These are phyloP conservation scores for Caenorhabditis auriculariae DNA, from an alignment of 2,888 invertebrate genomes.

Conservation along the genomic window DNA sequence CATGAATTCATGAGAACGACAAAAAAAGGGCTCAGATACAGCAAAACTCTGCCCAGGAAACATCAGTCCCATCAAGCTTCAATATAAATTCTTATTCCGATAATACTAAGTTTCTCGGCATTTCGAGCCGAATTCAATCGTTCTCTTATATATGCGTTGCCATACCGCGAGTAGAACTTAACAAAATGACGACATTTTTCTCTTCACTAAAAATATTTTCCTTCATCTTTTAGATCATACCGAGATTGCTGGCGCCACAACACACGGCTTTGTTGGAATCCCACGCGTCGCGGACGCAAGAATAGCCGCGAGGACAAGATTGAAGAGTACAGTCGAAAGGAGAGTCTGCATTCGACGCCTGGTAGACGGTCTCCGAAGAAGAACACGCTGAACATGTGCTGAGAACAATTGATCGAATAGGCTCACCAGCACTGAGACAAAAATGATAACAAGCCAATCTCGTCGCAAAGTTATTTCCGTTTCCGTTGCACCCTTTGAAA, in stretches of 20 bases:
- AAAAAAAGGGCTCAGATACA: too few species aligned
- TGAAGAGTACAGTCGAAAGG: slow-evolving; percentile 49
- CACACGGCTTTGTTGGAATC: slow-evolving; percentile 42
- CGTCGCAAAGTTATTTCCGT: slow-evolving; percentile 47
- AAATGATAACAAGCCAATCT: slow-evolving; percentile 47
- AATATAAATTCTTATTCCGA: too few species aligned
- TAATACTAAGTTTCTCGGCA: too few species aligned
- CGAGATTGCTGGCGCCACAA: slow-evolving; percentile 47
- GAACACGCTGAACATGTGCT: slow-evolving; percentile 42
- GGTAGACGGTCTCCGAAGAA: slow-evolving; percentile 49
- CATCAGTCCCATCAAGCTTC: neutral
- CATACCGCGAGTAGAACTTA: too few species aligned
- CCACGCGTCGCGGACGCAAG: slow-evolving; percentile 45
- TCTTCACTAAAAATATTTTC: too few species aligned
- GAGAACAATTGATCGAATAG: neutral
- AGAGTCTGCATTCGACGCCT: slow-evolving; percentile 32
- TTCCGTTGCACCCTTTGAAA: slow-evolving; percentile 37
- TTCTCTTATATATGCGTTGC: too few species aligned
- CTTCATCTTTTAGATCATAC: slow-evolving; percentile 7
- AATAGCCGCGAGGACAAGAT: slow-evolving; percentile 45
- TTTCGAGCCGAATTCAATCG: too few species aligned
- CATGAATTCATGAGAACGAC: too few species aligned
- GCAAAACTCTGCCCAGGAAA: slow-evolving; percentile 1
- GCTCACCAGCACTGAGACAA: slow-evolving; percentile 51
- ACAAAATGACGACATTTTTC: too few species aligned